Evolutionary conservation across 1,140 invertebrate genomes (phyloP), one percentile per base, ranked within the genome.

Genomic region (Zelostemma sp.): DNA sequence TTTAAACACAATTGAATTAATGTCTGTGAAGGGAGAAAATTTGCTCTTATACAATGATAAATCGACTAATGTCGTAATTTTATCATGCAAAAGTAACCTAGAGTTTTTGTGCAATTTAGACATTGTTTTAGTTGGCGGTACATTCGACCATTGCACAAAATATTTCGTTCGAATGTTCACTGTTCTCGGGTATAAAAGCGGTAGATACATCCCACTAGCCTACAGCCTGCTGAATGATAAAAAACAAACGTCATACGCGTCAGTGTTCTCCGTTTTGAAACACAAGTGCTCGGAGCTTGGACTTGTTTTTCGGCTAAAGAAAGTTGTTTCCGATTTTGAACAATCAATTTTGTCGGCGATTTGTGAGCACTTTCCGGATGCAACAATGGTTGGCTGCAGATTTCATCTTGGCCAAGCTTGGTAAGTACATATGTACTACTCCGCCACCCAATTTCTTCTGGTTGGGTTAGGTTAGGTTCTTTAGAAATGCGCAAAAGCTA

Each of bases 351-450:
- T 48, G 15, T 18, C 8, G 12, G 55, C 45, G 18, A 18, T 58
- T n/a, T 5, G 6, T 6, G 5, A 11, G 25, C 2, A 12, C 11
- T 50, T 59, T n/a, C 12, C 21, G 2, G 19, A 45, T 8, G 17
- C 25, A 18, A 15, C 21, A 12, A 21, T 50, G 18, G 21, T 59
- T 33, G 47, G 47, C 9, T 50, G 57, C 4, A 38, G 38, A 59
- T 59, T 59, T 41, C 57, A 60, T 45, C 47, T 60, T 6, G 16
- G 43, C 5, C 54, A 57, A 57, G 12, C 54, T n/a, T 57, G 54
- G 53, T 40, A 40, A 40, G 11, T 40, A 15, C n/a, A 40, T 40
- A 4, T 25, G 8, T 25, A 25, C n/a, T n/a, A n/a, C n/a, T n/a
- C n/a, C n/a, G n/a, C n/a, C n/a, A n/a, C n/a, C n/a, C n/a, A n/a